phyloP scores from a whole-genome alignment of 2,888 invertebrate species.

The Globia sparganii region DNA sequence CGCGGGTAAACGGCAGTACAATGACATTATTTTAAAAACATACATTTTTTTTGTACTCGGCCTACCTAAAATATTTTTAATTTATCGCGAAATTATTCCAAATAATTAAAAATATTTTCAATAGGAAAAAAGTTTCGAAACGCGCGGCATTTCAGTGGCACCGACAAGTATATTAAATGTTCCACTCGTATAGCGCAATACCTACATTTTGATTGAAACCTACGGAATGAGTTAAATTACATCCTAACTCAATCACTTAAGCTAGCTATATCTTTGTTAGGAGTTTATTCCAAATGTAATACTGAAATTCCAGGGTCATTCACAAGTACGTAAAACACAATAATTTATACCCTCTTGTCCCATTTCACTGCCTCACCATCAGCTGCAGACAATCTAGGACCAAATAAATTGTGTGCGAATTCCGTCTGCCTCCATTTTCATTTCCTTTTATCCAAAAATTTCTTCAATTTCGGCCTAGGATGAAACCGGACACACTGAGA shows the following conservation, averaged over 20 bases:
- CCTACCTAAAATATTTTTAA: not conserved
- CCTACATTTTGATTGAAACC: not conserved
- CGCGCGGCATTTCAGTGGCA: not conserved
- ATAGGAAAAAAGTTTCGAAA: not conserved
- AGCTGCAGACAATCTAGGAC: conserved; percentile 44
- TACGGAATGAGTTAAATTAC: not conserved
- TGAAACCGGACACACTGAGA: conserved; percentile 55
- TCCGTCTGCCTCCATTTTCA: conserved; percentile 48
- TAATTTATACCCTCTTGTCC: conserved; percentile 43
- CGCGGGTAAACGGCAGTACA: too few species aligned
- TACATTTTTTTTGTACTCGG: not conserved
- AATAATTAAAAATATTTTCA: not conserved
- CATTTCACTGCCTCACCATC: conserved; percentile 44
- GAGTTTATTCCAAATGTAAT: conserved; percentile 36
- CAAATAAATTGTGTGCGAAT: conserved; percentile 48
- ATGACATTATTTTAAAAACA: not conserved
- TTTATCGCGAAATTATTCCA: not conserved
- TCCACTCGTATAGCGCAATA: not conserved
- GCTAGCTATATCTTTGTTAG: not conserved
- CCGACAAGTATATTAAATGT: too few species aligned
- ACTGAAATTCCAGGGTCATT: conserved; percentile 31
- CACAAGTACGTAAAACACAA: conserved; percentile 43
- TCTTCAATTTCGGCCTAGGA: conserved; percentile 48
- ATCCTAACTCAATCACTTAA: not conserved
- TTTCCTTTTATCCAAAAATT: conserved; percentile 59